phyloP scores from a whole-genome alignment of 1,140 invertebrate species.

The Drosophila yakuba region DNA sequence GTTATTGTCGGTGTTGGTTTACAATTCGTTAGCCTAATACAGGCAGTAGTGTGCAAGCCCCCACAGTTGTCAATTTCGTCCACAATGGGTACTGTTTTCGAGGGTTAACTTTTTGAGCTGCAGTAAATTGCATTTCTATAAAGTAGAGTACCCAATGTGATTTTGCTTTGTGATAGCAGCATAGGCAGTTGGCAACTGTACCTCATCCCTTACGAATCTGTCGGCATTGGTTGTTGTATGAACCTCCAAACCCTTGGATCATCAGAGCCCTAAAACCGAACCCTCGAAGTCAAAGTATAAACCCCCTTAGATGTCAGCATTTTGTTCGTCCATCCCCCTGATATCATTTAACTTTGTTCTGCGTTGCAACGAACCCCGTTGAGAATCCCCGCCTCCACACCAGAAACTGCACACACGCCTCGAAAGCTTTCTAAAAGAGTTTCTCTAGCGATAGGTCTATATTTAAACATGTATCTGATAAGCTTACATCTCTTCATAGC shows the following conservation, averaged over 20 bases:
- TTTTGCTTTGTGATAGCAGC: too few species aligned
- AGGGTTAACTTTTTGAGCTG: constrained; percentile 2
- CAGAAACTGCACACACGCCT: constrained; percentile 25
- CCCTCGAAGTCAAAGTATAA: not conserved
- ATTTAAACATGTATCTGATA: constrained; percentile 53
- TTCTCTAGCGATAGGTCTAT: constrained; percentile 44
- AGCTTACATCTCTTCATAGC: constrained; percentile 64
- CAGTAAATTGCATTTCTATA: not conserved
- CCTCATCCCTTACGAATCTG: constrained; percentile 10
- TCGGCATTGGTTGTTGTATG: constrained; percentile 26
- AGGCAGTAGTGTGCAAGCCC: constrained; percentile 46
- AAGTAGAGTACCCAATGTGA: constrained; percentile 3
- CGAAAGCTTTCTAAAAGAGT: constrained; percentile 45
- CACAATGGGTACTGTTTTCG: constrained; percentile 23
- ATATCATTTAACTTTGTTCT: constrained; percentile 48
- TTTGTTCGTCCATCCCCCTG: constrained; percentile 16
- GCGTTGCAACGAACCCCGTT: constrained; percentile 10
- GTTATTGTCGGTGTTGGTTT: constrained; percentile 72
- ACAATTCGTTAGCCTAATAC: constrained; percentile 34
- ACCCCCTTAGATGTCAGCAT: constrained; percentile 45
- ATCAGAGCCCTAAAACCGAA: constrained; percentile 2
- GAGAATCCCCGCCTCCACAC: constrained; percentile 9
- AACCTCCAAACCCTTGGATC: constrained; percentile 9
- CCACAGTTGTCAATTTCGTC: constrained; percentile 38
- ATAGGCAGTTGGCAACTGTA: constrained; percentile 19